Base-by-base conservation (phyloP, 2,113 vertebrate species). In the Hydrolagus affinis region DNA sequence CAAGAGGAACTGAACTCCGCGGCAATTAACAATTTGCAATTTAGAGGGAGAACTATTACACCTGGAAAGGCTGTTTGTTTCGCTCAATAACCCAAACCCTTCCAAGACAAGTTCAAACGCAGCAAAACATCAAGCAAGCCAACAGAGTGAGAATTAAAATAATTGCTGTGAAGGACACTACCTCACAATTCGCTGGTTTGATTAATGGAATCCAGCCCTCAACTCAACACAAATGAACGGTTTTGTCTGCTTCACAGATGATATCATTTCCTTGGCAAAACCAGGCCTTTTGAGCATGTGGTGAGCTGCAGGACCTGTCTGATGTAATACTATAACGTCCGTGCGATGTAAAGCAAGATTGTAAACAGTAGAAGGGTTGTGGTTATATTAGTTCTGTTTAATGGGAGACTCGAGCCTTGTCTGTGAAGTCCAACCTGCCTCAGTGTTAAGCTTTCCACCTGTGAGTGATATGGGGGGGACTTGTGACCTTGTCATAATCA, bases 221-320 rank as follows among this genome's bases (percentile, higher is more conserved):
- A n/a, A 15, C 30, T 8, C 44, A 75, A 75, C 71, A 73, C 25
- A 73, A 73, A 28, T 73, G 25, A 28, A 23, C 71, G 12, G 7
- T 75, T 28, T 75, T 15, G 30, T 75, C 32, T 19, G 15, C 44
- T 44, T 44, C 8, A 56, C 32, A 9, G 73, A 75, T 75, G 73
- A 75, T 75, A 75, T 75, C 73, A 75, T 32, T 75, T 75, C 73
- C 73, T 77, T 77, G 57, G 75, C 57, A 9, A 60, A 77, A 25
- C n/a, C 57, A 60, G 4, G n/a, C 21, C 57, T n/a, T 23, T 77
- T 77, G 75, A 77, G 6, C 75, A 77, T 57, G 73, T 17, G 32
- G 19, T 21, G 17, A 56, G 73, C 21, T 57, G 19, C 19, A 10
- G 73, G 19, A 19, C 73, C 30, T 44, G 11, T 30, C 12, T 74